phyloP scores from a whole-genome alignment of 2,888 invertebrate genomes.

The Encarsia formosa region DNA sequence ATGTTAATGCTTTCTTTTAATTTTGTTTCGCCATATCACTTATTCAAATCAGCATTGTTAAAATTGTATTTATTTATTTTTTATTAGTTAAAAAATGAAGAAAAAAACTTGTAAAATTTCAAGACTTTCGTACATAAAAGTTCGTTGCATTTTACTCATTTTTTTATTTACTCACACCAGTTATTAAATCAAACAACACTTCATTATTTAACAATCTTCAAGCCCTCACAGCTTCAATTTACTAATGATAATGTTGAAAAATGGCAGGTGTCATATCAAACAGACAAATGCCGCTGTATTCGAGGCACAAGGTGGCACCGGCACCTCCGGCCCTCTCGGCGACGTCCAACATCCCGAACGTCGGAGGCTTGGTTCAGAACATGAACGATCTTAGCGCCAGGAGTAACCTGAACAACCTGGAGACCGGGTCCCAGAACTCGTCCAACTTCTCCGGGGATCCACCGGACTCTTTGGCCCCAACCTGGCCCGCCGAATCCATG shows the following conservation, averaged over 20 bases:
- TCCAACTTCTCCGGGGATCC: slow-evolving; percentile 46
- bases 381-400: slow-evolving; percentile 48
- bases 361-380: slow-evolving; percentile 46
- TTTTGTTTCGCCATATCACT: too few species aligned
- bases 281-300: slow-evolving; percentile 40
- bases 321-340: slow-evolving; percentile 44
- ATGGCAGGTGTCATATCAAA: slow-evolving; percentile 39
- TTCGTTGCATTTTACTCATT: too few species aligned
- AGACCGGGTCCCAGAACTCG: slow-evolving; percentile 41
- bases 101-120: too few species aligned
- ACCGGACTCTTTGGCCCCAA: slow-evolving; percentile 45
- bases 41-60: background rate
- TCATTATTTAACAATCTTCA: too few species aligned
- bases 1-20: too few species aligned
- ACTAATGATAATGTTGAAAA: background rate
- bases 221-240: too few species aligned
- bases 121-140: too few species aligned
- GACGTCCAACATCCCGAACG: slow-evolving; percentile 46
- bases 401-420: slow-evolving; percentile 36
- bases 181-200: too few species aligned
- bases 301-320: slow-evolving; percentile 45
- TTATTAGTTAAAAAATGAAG: too few species aligned
- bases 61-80: background rate
- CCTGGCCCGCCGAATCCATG: slow-evolving; percentile 67
- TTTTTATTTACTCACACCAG: too few species aligned